These are phyloP conservation scores for Cataglyphis altisquamis DNA, from an alignment of 2,888 invertebrate species.

Conservation along the genomic window DNA sequence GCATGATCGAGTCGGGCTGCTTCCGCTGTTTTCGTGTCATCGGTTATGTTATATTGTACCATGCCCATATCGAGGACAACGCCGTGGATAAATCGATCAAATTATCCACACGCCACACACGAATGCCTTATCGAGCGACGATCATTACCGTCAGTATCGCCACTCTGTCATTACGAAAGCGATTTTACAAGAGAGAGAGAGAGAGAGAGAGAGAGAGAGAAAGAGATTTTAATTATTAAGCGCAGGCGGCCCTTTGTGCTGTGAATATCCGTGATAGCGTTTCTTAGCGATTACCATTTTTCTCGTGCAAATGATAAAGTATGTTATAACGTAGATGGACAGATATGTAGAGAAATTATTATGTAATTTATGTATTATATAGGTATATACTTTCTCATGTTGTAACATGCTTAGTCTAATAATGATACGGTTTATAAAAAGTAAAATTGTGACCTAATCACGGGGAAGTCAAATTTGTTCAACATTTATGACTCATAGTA, in stretches of 20 bases:
- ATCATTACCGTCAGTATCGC: slow-evolving; percentile 54
- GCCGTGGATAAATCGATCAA: slow-evolving; percentile 60
- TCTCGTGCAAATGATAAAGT: neutral
- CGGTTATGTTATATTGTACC: slow-evolving; percentile 37
- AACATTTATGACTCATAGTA: neutral
- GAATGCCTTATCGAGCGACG: slow-evolving; percentile 38
- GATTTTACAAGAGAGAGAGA: neutral
- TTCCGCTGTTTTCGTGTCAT: slow-evolving; percentile 56
- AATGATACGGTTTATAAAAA: neutral
- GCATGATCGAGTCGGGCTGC: slow-evolving; percentile 41
- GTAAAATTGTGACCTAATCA: neutral
- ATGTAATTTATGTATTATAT: neutral
- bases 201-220: neutral
- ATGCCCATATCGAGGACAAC: slow-evolving; percentile 31
- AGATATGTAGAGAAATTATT: neutral
- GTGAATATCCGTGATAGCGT: neutral
- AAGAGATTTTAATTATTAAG: slow-evolving; percentile 61
- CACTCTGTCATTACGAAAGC: slow-evolving; percentile 53
- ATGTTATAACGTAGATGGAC: neutral
- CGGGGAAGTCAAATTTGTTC: neutral
- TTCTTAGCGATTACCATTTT: neutral
- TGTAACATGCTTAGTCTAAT: neutral
- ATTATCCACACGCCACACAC: slow-evolving; percentile 45
- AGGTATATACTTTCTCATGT: neutral
- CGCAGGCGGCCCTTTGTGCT: neutral